A percentile compares a stretch with the other conserved stretches of the same genome.
Conservation (phyloP, 2,113 vertebrate species). For the Xiphias gladius region DNA sequence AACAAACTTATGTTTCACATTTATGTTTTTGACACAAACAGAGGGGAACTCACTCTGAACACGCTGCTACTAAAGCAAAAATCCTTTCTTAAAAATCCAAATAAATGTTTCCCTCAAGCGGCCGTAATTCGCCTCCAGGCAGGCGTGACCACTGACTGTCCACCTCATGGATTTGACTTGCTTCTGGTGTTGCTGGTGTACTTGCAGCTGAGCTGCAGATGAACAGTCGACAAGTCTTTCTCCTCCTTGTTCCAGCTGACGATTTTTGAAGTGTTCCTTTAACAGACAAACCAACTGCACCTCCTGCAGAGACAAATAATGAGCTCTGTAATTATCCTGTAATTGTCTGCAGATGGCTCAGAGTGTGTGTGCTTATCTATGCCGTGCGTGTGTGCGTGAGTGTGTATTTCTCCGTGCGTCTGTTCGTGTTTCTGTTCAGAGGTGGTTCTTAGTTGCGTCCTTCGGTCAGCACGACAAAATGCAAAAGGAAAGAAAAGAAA, state of each 20-base stretch:
- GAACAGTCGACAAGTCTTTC: background rate
- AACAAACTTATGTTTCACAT: background rate
- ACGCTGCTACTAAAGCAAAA: background rate
- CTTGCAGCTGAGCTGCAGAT: background rate
- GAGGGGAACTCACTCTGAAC: no score
- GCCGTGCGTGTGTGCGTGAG: slow-evolving; percentile 17
- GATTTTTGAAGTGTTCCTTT: slow-evolving; percentile 24
- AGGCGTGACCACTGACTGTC: background rate
- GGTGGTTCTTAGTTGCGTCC: background rate
- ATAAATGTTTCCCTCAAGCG: background rate
- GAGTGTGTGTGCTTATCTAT: slow-evolving; percentile 14
- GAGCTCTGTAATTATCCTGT: slow-evolving; percentile 55
- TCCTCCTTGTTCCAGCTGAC: slow-evolving; percentile 12
- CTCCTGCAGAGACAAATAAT: slow-evolving; percentile 56
- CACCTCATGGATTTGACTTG: background rate
- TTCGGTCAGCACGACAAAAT: background rate
- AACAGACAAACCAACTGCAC: slow-evolving; percentile 23
- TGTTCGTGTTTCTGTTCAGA: background rate
- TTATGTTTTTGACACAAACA: background rate
- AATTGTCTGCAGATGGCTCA: slow-evolving; percentile 40
- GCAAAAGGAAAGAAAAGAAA: no score
- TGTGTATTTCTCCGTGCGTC: background rate
- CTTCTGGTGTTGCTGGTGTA: background rate
- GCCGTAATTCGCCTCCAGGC: no score
- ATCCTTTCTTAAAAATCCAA: no score